These are phyloP conservation scores for Antitype chi DNA, from an alignment of 2,888 invertebrate species.

Conservation along the genomic window DNA sequence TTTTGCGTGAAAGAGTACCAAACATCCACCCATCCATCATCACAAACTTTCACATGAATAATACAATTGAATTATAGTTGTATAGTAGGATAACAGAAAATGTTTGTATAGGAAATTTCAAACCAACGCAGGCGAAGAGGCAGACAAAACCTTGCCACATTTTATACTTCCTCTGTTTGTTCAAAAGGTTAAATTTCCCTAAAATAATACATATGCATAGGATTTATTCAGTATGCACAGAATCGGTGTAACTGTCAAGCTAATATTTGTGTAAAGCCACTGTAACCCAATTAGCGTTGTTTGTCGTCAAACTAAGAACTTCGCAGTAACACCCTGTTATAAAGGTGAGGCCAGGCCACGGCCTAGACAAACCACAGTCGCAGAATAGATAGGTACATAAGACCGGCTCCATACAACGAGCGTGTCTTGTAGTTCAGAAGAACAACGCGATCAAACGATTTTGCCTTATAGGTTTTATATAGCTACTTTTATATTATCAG, in stretches of 20 bases:
- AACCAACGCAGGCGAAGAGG: not conserved
- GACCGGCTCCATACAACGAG: no score
- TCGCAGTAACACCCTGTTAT: conserved; percentile 12
- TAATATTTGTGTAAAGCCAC: conserved; percentile 43
- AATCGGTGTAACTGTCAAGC: conserved; percentile 37
- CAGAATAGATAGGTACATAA: not conserved
- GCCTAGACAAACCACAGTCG: conserved; percentile 18
- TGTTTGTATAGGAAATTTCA: not conserved
- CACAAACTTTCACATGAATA: no score
- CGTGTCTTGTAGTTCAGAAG: no score
- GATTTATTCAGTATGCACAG: conserved; percentile 23
- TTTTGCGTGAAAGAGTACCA: no score
- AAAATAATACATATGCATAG: conserved; percentile 34
- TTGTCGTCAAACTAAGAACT: conserved; percentile 47
- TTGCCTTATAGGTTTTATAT: no score
- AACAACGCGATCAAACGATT: no score
- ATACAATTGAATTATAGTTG: no score
- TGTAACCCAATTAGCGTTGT: conserved; percentile 54
- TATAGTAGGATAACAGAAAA: no score
- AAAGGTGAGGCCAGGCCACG: conserved; percentile 21
- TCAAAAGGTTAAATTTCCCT: conserved; percentile 22
- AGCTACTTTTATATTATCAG: no score
- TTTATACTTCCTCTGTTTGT: conserved; percentile 25
- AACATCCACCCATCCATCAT: no score
- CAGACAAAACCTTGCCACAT: not conserved